A percentile compares a stretch with the other conserved stretches of the same genome.
phyloP scores from a whole-genome alignment of 2,888 invertebrate genomes.

The Drosophila koepferae region DNA sequence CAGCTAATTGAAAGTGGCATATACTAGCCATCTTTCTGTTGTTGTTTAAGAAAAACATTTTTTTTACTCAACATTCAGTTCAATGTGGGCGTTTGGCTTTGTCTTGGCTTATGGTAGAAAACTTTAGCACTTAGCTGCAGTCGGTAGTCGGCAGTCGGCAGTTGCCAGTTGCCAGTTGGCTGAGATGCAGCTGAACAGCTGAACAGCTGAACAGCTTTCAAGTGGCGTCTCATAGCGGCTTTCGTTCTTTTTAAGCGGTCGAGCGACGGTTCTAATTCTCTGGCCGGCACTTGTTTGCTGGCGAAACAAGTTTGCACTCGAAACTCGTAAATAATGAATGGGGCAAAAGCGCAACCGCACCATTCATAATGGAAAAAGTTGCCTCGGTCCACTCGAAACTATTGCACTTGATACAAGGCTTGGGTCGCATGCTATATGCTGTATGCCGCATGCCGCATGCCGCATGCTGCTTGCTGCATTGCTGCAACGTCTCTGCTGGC shows the following conservation, averaged over 20 bases:
- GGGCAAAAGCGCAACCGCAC: conserved; percentile 79
- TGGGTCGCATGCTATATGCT: conserved; percentile 8
- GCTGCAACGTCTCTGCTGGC: conserved; percentile 21
- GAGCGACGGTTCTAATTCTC: conserved; percentile 74
- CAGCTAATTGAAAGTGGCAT: neutral
- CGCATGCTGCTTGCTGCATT: neutral
- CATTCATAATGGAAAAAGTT: conserved; percentile 81
- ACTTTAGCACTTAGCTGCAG: conserved; percentile 70
- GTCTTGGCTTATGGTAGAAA: conserved; percentile 52
- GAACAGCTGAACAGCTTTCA: conserved; percentile 20
- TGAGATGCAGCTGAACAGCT: conserved; percentile 2
- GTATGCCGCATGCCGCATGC: conserved; percentile 5
- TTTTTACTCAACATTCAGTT: neutral
- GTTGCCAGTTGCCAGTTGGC: conserved; percentile 4
- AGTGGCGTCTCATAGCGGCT: conserved; percentile 33
- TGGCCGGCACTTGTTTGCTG: conserved; percentile 78
- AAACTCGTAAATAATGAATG: conserved; percentile 80
- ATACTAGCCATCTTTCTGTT: neutral
- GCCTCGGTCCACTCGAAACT: conserved; percentile 72
- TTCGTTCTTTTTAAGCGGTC: conserved; percentile 64
- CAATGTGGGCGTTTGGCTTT: conserved; percentile 32
- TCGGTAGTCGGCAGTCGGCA: conserved; percentile 1
- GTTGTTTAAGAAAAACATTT: neutral
- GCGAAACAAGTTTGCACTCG: conserved; percentile 78
- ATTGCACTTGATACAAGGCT: conserved; percentile 69